phyloP scores from a whole-genome alignment of 2,797 vertebrate genomes.

The Notolabrus celidotus region DNA sequence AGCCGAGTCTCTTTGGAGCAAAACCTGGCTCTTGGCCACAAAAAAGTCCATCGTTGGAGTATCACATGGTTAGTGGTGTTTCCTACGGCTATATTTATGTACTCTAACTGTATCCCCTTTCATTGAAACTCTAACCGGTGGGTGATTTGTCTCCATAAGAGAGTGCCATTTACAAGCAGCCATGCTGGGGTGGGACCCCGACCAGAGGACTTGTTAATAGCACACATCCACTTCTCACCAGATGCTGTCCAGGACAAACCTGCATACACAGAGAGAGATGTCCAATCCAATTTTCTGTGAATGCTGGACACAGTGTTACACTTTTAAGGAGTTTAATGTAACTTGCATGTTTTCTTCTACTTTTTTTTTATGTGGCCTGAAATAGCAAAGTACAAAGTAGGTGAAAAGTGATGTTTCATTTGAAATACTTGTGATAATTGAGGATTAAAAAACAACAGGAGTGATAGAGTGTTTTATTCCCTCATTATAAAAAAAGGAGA shows the following conservation, averaged over 20 bases:
- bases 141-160: constrained; percentile 84
- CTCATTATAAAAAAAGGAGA: constrained; percentile 20
- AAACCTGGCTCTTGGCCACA: constrained; percentile 73
- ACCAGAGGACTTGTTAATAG: constrained; percentile 83
- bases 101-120: constrained; percentile 84
- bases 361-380: constrained; percentile 5
- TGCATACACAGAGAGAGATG: constrained; percentile 70
- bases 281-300: constrained; percentile 73
- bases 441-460: constrained; percentile 11
- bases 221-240: constrained; percentile 84
- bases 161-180: constrained; percentile 85
- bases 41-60: constrained; percentile 72
- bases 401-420: constrained; percentile 11
- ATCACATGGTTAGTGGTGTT: constrained; percentile 80
- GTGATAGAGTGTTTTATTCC: not conserved
- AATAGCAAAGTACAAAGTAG: constrained; percentile 20
- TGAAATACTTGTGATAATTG: constrained; percentile 6
- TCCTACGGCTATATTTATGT: constrained; percentile 84
- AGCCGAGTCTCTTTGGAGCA: constrained; percentile 66
- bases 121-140: constrained; percentile 81
- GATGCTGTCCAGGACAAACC: constrained; percentile 81
- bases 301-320: constrained; percentile 52
- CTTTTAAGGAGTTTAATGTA: constrained; percentile 58
- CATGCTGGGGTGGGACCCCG: constrained; percentile 83
- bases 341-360: constrained; percentile 30